phyloP scores from a whole-genome alignment of 1,140 invertebrate genomes.

The Drosophila pachea region DNA sequence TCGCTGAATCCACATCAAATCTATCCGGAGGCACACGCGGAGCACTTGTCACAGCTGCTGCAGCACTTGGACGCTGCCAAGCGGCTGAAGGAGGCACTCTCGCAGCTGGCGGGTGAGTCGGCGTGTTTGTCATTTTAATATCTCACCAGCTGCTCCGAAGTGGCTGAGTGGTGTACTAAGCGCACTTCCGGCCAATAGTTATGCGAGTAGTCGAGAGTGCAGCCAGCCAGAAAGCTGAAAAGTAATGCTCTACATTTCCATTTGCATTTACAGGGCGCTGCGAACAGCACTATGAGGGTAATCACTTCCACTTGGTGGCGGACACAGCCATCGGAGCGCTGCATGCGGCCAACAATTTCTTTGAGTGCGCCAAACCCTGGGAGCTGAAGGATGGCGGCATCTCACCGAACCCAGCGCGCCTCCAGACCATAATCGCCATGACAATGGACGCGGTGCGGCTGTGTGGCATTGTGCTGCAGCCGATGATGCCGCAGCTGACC shows the following conservation, averaged over 20 bases:
- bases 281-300: conserved; percentile 85
- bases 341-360: conserved; percentile 90
- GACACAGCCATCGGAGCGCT: conserved; percentile 87
- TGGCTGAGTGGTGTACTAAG: conserved; percentile 31
- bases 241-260: conserved; percentile 40
- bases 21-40: conserved; percentile 83
- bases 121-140: conserved; percentile 66
- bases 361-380: conserved; percentile 93
- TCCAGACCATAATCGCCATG: conserved; percentile 88
- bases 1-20: conserved; percentile 88
- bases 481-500: conserved; percentile 89
- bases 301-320: conserved; percentile 91
- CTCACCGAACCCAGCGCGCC: conserved; percentile 72
- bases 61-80: conserved; percentile 80
- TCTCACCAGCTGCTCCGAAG: conserved; percentile 57
- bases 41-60: conserved; percentile 79
- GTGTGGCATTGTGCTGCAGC: conserved; percentile 88
- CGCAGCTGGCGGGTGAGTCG: conserved; percentile 81
- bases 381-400: conserved; percentile 82
- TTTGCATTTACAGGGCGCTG: conserved; percentile 80
- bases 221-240: conserved; percentile 46
- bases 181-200: conserved; percentile 60
- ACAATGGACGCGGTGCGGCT: conserved; percentile 91
- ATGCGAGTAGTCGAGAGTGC: conserved; percentile 45
- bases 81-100: conserved; percentile 81